Evolutionary conservation across 1,140 invertebrate species (phyloP), one percentile per base, ranked within the genome.

Genomic region (Drosophila albomicans): DNA sequence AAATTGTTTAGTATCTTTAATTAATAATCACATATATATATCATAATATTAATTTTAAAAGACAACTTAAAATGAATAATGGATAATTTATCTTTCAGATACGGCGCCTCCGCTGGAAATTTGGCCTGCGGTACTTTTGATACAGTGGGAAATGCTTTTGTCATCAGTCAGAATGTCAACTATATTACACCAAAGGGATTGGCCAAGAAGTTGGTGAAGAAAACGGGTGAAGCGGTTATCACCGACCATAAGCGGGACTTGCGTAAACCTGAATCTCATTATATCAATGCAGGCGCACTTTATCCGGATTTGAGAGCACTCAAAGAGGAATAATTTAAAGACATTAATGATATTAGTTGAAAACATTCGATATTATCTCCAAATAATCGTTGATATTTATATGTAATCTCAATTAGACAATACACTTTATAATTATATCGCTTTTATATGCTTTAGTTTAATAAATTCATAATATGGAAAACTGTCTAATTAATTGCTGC

Each of bases 181-280:
- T 93, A 94, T 43, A 91, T 96, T 5, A 95, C 94, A 4, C 94
- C 95, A 1, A 96, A 95, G 87, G 94, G 95, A 5, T 79, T 96
- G 16, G 94, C 94, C 6, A 96, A 96, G 76, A 92, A 92, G 58
- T 94, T 95, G 41, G 95, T 94, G 0, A 96, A 96, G 84, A 94
- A 94, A 59, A 94, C 95, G 6, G 95, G 95, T 2, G 95, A 94
- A 90, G 94, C 94, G 7, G 84, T 95, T 5, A 81, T 95, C 0
- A 85, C 93, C 45, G 93, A 94, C 59, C 90, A 79, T 54, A 91
- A 91, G 70, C 74, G 79, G 3, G 81, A 77, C 48, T 25, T 85
- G 63, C 78, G 81, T 11, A 74, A 78, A 43, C 13, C 78, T 1
- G 84, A 92, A 77, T 87, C 85, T 78, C 85, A 92, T 62, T 91